Conservation (phyloP, 64 coral and sea anemone species). For the Cladopsammia gracilis region DNA sequence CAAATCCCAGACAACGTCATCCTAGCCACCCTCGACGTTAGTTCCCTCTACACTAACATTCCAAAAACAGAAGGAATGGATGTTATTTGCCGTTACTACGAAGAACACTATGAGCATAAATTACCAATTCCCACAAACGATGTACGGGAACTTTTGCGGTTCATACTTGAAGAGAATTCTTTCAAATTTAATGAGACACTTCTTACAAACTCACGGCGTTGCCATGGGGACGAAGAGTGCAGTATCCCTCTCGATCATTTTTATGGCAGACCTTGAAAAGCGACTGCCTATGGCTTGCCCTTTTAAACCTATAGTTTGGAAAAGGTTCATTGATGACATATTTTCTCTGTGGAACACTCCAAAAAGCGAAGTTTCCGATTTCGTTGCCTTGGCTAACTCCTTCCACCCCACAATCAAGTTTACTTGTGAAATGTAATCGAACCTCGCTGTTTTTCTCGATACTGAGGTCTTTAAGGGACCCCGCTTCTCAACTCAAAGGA, state of each 20-base stretch:
- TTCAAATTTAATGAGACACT: too few relatives aligned
- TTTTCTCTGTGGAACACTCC: neutral
- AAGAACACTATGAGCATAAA: neutral
- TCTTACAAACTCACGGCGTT: too few relatives aligned
- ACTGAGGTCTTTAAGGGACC: neutral
- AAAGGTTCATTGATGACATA: neutral
- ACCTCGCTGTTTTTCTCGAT: neutral
- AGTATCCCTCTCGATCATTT: too few relatives aligned
- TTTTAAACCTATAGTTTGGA: conserved; percentile 7
- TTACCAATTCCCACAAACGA: too few relatives aligned
- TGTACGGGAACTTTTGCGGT: too few relatives aligned
- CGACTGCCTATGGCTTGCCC: neutral
- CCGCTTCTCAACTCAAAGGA: neutral
- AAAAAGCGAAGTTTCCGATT: neutral
- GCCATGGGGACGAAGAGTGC: too few relatives aligned
- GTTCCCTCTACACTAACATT: too few relatives aligned
- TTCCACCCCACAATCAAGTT: conserved; percentile 20
- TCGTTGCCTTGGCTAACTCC: conserved; percentile 5
- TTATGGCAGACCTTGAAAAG: too few relatives aligned
- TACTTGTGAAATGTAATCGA: conserved; percentile 15
- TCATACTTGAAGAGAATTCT: too few relatives aligned
- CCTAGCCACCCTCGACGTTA: too few relatives aligned
- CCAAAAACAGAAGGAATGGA: too few relatives aligned
- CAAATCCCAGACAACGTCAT: too few relatives aligned
- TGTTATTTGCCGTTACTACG: neutral